Evolutionary conservation across 2,113 vertebrate genomes (phyloP).

Genomic region (Sula dactylatra): DNA sequence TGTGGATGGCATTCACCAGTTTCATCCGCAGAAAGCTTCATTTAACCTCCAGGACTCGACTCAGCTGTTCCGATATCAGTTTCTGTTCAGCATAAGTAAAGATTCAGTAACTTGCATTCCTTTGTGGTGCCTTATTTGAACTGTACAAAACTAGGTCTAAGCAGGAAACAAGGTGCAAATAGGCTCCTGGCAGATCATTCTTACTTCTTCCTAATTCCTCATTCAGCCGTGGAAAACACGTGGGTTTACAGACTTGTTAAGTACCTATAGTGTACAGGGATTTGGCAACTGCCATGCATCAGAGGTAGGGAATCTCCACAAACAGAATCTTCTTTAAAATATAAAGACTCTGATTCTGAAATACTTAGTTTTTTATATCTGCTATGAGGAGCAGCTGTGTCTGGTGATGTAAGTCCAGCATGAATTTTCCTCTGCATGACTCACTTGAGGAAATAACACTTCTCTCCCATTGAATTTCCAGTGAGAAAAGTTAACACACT

Average conservation of each 20-base stretch:
- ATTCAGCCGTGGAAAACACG: rapidly evolving
- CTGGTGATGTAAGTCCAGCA: neutral
- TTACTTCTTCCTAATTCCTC: neutral
- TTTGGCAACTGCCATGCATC: neutral
- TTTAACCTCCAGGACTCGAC: neutral
- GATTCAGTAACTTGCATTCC: neutral
- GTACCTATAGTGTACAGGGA: neutral
- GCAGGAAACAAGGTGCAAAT: neutral
- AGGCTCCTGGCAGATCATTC: neutral
- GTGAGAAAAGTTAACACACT: neutral
- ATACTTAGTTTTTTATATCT: neutral
- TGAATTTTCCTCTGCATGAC: neutral
- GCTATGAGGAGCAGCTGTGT: neutral
- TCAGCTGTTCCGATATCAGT: rapidly evolving
- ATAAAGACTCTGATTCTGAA: neutral
- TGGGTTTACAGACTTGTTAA: neutral
- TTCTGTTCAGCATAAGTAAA: neutral
- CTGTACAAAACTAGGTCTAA: neutral
- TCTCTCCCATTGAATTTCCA: neutral
- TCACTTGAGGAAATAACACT: neutral
- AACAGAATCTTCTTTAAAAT: neutral
- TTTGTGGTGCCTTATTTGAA: neutral
- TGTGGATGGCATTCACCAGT: neutral
- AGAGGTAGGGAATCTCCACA: neutral
- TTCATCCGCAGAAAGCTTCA: neutral